Evolutionary conservation across 2,888 invertebrate genomes (phyloP).

Genomic region (Gryllus longicercus): DNA sequence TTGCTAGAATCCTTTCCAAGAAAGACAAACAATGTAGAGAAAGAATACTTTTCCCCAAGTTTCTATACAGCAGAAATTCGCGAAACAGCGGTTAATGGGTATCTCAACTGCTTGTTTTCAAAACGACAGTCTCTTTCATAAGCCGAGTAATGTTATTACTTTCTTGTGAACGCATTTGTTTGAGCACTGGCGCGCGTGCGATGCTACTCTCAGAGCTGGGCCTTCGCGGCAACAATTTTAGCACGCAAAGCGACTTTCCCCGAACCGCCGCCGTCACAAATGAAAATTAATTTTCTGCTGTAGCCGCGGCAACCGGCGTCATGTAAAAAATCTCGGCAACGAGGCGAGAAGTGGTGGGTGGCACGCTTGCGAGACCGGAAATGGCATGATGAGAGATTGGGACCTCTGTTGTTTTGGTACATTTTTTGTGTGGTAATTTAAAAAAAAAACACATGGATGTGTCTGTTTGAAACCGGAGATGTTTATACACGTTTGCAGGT

Average conservation of each 20-base stretch:
- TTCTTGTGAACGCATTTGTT: background rate
- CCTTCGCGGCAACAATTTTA: background rate
- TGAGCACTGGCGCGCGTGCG: background rate
- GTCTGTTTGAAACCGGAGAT: too few relatives aligned
- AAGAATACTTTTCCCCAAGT: too few relatives aligned
- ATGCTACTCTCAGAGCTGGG: background rate
- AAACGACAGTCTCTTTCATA: background rate
- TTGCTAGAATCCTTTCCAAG: too few relatives aligned
- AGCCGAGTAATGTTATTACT: background rate
- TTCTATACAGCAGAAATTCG: background rate
- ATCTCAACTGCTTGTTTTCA: background rate
- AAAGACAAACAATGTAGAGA: too few relatives aligned
- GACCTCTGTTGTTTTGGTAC: background rate
- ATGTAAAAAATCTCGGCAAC: background rate
- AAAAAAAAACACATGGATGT: too few relatives aligned
- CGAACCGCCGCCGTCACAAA: background rate
- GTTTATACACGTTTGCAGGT: too few relatives aligned
- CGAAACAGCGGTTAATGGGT: background rate
- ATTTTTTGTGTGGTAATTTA: too few relatives aligned
- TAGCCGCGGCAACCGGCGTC: background rate
- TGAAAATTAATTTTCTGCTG: conserved; percentile 9
- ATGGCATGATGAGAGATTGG: background rate
- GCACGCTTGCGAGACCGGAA: background rate
- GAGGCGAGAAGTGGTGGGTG: background rate
- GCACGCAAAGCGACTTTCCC: background rate